Conservation (phyloP, 2,888 invertebrate genomes). For the Slavum lentiscoides region DNA sequence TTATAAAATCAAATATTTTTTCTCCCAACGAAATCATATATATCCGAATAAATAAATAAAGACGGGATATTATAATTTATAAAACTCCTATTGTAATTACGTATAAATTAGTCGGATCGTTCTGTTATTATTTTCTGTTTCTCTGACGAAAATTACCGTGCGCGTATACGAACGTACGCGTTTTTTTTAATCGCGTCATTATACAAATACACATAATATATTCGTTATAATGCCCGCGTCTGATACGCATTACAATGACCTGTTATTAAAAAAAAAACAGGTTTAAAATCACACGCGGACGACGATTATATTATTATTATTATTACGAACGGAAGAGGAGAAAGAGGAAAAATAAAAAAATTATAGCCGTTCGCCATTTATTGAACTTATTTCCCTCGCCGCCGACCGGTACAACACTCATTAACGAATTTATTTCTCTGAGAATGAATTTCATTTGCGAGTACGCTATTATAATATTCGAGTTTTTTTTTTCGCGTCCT, state of each 20-base stretch:
- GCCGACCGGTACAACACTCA: too few species aligned
- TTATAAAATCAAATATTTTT: too few species aligned
- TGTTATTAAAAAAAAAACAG: conserved; percentile 26
- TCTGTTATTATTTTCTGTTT: background rate
- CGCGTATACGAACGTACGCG: too few species aligned
- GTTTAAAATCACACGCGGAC: conserved; percentile 10
- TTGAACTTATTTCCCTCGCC: background rate
- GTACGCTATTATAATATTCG: too few species aligned
- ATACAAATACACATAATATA: background rate
- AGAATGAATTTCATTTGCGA: too few species aligned
- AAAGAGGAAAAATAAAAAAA: background rate
- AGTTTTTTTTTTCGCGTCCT: too few species aligned
- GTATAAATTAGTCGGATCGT: background rate
- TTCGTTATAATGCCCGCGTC: background rate
- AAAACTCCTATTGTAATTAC: background rate
- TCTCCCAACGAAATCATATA: too few species aligned
- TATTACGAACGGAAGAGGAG: background rate
- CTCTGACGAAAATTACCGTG: conserved; percentile 1
- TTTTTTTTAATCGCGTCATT: conserved; percentile 20
- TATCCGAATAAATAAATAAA: background rate
- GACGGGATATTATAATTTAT: background rate
- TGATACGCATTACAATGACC: conserved; percentile 10
- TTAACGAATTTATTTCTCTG: too few species aligned
- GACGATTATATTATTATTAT: background rate
- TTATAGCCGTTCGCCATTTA: background rate